Evolutionary conservation across 2,113 vertebrate species (phyloP).

Genomic region (Sterna hirundo): DNA sequence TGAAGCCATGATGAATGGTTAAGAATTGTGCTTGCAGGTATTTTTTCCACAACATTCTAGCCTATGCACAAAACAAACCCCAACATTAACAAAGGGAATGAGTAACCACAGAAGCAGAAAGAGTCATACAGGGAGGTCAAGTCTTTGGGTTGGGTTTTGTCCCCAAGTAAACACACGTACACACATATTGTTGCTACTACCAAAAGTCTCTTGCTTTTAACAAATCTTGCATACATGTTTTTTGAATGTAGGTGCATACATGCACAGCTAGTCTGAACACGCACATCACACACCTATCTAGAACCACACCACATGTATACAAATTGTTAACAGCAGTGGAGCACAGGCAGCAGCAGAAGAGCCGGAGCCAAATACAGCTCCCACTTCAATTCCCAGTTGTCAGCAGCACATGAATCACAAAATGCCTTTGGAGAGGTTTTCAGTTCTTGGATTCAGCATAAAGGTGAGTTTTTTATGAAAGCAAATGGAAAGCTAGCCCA

Average conservation of each 20-base stretch:
- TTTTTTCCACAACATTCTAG: constrained; percentile 43
- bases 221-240: not conserved
- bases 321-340: constrained; percentile 3
- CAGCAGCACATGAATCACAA: constrained; percentile 8
- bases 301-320: not conserved
- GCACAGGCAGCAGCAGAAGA: not conserved
- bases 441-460: not conserved
- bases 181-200: not conserved
- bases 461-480: not conserved
- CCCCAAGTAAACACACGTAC: not conserved
- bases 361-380: not conserved
- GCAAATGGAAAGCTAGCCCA: not conserved
- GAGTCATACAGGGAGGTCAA: constrained; percentile 54
- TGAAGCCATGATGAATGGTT: constrained; percentile 51
- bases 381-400: constrained; percentile 17
- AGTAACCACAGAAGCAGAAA: not conserved
- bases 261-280: not conserved
- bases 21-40: constrained; percentile 63
- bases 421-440: constrained; percentile 9
- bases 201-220: constrained; percentile 29
- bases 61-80: constrained; percentile 39
- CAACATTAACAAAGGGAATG: constrained; percentile 43
- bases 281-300: not conserved
- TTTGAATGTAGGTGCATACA: not conserved
- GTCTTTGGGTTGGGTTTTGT: not conserved